A percentile compares a stretch with the other conserved stretches of the same genome.
These are phyloP conservation scores for Drosophila imparisetae DNA, from an alignment of 2,888 invertebrate species.

Conservation along the genomic window DNA sequence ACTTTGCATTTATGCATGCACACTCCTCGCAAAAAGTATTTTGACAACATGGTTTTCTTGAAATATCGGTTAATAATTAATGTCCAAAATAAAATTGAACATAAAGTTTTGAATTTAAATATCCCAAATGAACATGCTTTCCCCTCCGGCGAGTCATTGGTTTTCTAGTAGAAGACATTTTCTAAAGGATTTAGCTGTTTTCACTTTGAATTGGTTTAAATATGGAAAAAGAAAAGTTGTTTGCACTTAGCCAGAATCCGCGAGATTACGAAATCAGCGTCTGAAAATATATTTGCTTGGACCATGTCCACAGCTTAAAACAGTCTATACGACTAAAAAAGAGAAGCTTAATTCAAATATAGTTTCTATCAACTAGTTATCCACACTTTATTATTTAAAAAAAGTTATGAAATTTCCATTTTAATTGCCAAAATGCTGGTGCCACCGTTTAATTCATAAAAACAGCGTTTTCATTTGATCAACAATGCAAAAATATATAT, in stretches of 20 bases:
- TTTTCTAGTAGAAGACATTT: not conserved
- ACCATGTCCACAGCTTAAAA: not conserved
- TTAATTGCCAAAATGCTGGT: not conserved
- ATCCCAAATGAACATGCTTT: not conserved
- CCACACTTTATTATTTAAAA: not conserved
- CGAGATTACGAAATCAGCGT: not conserved
- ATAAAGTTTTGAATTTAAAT: not conserved
- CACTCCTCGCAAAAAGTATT: not conserved
- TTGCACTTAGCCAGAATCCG: not conserved
- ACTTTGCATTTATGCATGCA: conserved; percentile 1
- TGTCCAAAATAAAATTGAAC: not conserved
- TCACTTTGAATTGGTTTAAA: too few species aligned
- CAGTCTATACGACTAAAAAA: not conserved
- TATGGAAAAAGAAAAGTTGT: not conserved
- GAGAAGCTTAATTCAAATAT: not conserved
- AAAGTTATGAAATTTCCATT: not conserved
- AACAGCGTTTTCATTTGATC: not conserved
- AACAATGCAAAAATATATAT: not conserved
- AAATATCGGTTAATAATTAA: not conserved
- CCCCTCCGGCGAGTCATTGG: not conserved
- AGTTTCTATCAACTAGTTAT: not conserved
- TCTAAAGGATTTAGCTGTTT: not conserved
- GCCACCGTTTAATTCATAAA: not conserved
- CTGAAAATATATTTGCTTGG: not conserved
- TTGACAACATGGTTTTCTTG: not conserved